Base-by-base conservation (phyloP, 2,113 vertebrate genomes). In the Oreochromis tanganicae region DNA sequence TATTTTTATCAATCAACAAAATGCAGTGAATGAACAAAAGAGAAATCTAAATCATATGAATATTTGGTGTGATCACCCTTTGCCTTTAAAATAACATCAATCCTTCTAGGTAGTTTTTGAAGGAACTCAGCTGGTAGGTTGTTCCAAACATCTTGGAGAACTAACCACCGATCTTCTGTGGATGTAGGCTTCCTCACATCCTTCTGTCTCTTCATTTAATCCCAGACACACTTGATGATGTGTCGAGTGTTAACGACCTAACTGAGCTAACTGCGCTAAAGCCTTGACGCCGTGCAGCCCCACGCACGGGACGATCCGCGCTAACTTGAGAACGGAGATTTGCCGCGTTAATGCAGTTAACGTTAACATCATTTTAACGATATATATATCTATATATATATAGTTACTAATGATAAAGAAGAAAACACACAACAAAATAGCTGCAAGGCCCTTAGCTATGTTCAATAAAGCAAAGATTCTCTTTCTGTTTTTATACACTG, bases 271-370 rank as follows among this genome's bases (percentile, higher is more conserved):
- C 7, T 9, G 48, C 16, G 4, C 17, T 9, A 52, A 52, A 7
- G 48, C 48, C 7, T 52, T 19, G 48, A 52, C 9, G 48, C 48
- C 1, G 48, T 52, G 4, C 17, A 52, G 17, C 48, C 17, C 48
- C 17, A 1, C 17, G 17, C 48, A 52, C 1, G 0, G 48, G 48
- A 52, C 8, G 0, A 52, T 52, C 17, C 2, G 8, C 3, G 48
- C 48, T 19, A 19, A 52, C 48, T 52, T 52, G 48, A 3, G 48
- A 52, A 19, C 2, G 48, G 4, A 52, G 48, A 52, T 19, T 52
- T 9, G 48, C 4, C 0, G 8, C 17, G 0, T 52, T 52, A 52
- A 52, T 52, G 48, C 48, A 52, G 48, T 52, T 52, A 52, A 19
- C 2, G 48, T 52, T 52, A 52, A 52, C 17, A 2, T 52, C 9